Base-by-base conservation (phyloP, 2,113 vertebrate genomes). In the Anser cygnoides region DNA sequence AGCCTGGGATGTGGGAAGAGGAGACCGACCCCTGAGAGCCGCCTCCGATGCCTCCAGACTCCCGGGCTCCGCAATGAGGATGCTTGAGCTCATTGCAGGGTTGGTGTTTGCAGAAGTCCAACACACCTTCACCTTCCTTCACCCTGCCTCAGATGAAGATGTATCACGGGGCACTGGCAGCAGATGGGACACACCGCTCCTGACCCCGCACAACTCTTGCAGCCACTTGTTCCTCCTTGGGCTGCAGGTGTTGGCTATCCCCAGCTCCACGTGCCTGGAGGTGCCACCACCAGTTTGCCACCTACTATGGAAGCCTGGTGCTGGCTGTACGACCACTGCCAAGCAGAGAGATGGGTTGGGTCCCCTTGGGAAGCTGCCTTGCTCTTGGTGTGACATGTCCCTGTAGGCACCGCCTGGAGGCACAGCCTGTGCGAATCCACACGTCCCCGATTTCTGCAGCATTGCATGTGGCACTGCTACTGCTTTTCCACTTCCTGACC, bases 81-180 rank as follows among this genome's bases (percentile, higher is more conserved):
- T 0, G 0, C 31, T 80, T 92, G 92, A 97, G 89, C 77, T 96
- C 84, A 92, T n/a, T 46, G 81, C 72, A 76, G 15, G 3, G 91
- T 92, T 83, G 84, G 78, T 83, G 95, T 91, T 96, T 91, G 79
- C 86, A 85, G 77, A 79, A 66, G 73, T 76, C 49, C 35, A 74
- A 84, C 91, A 35, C 70, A 57, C 43, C 92, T 67, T 78, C 68
- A 17, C 22, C 63, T 11, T 72, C 52, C 59, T 62, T 85, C 37
- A 87, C 92, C 33, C 37, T 28, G 41, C 37, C 49, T 90, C 87
- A 65, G 79, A 44, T 1, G 3, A 21, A 75, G 73, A 23, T 6
- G 0, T 10, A 0, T 92, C 81, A 70, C 0, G 2, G 84, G 75
- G 67, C 93, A 74, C 91, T 85, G 78, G 57, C 13, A 18, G 50